phyloP scores from a whole-genome alignment of 2,888 invertebrate species.

The Rapana venosa region DNA sequence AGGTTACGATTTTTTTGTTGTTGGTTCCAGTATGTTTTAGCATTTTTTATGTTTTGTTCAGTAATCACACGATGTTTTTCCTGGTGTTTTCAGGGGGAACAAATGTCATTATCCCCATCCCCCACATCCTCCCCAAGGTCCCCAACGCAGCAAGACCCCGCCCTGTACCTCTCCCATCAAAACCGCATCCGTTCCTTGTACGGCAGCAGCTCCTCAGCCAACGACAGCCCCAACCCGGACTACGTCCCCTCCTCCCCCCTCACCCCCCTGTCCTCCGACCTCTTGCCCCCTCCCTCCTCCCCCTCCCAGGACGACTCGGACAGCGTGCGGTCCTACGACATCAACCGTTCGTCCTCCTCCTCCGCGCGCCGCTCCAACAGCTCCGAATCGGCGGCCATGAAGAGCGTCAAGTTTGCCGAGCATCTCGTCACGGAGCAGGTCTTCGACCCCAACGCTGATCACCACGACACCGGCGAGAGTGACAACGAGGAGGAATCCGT shows the following conservation, averaged over 20 bases:
- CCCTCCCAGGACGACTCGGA: slow-evolving; percentile 40
- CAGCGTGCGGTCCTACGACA: slow-evolving; percentile 26
- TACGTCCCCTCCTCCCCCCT: background rate
- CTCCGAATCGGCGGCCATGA: slow-evolving; percentile 15
- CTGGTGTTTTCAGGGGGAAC: slow-evolving; percentile 7
- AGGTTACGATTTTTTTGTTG: no score
- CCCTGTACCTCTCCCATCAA: slow-evolving; percentile 69
- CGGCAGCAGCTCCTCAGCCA: slow-evolving; percentile 43
- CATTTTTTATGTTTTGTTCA: no score
- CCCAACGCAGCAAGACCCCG: slow-evolving; percentile 60
- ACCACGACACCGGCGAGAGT: background rate
- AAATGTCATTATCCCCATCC: slow-evolving; percentile 30
- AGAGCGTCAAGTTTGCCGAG: slow-evolving; percentile 53
- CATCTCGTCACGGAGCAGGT: slow-evolving; percentile 48
- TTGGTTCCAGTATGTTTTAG: no score
- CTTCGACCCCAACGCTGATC: slow-evolving; percentile 26
- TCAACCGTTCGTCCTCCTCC: background rate
- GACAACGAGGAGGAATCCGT: slow-evolving; percentile 33
- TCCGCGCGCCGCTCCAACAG: background rate
- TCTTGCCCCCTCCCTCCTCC: background rate
- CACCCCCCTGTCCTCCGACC: background rate
- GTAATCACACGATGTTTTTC: no score
- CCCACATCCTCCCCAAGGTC: slow-evolving; percentile 42
- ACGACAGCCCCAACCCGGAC: slow-evolving; percentile 34
- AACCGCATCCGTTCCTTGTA: slow-evolving; percentile 69